Evolutionary conservation across 2,888 invertebrate genomes (phyloP), one percentile per base, ranked within the genome.

Genomic region (Hedya salicella): DNA sequence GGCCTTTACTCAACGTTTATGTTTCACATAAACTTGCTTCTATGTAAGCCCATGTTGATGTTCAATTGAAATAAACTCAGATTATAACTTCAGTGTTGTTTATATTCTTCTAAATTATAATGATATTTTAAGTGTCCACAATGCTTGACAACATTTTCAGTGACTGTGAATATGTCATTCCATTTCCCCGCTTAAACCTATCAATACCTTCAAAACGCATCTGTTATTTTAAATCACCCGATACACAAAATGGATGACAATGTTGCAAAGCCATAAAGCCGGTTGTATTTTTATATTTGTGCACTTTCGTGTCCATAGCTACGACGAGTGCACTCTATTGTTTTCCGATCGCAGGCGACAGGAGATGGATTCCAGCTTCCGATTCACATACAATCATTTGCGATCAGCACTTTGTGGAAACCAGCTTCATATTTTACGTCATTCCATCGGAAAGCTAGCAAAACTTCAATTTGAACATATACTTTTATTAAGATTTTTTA

Each of bases 301-400:
- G 69, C 73, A 74, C 78, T 82, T 78, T 78, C 71, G 75, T 77
- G 71, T 73, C 73, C 75, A 76, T 78, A 77, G 71, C 70, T 70
- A 76, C 72, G 75, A 73, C 76, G 78, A 80, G 78, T 85, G 83
- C 82, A 79, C 80, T 84, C 82, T 85, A 85, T 88, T 87, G 88
- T 87, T 87, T 86, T 80, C 83, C 82, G 79, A 85, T 83, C 79
- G 75, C 72, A 75, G 73, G 67, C 74, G 79, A 79, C 80, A 79
- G 80, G 81, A 81, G 83, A 86, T 82, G 80, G 80, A 85, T 84
- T 80, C 73, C 70, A 77, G 70, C 70, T 74, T 72, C 73, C 76
- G 77, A 72, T 73, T 68, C 69, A 73, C 16, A 21, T 68, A 69
- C n/a, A 21, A 19, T 44, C 6, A 57, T 57, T 50, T 64, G 40